Base-by-base conservation (phyloP, 35 echinoderm and acorn worm genomes). In the Acanthaster planci region DNA sequence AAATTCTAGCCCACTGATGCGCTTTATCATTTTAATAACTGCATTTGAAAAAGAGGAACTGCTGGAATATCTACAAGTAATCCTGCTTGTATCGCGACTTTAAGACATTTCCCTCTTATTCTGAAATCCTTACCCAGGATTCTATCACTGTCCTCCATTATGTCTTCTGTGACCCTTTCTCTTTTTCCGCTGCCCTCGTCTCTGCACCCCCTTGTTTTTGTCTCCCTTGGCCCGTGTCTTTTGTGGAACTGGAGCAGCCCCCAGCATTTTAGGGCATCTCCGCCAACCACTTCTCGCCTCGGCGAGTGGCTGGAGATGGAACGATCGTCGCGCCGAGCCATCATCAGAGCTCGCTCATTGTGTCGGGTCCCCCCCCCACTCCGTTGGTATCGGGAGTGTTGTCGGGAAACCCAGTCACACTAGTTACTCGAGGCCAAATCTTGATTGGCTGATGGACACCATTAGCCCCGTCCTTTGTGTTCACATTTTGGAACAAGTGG, bases 181-280 rank as follows among this genome's bases (percentile, higher is more conserved):
- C 23, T 26, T 10, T 31, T 14, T 26, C 30, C 23, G 2, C 23
- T 31, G 22, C 64, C 8, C 9, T 21, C 64, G 10, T 29, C 64
- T 7, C 64, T 19, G 21, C 14, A 60, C 57, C 57, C 27, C 57
- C 21, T 2, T 2, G 26, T 10, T n/a, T n/a, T n/a, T n/a, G n/a
- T n/a, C n/a, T 9, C 60, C 21, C 23, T 26, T 72, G 21, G 29
- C 9, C 23, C 64, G 26, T 9, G 27, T 31, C 64, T 34, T 72
- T 72, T 72, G 64, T 72, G 21, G 30, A 72, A 72, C 64, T 72
- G 64, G 64, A 72, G 34, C 64, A 72, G 64, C 64, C 64, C 30
- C 64, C 64, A 72, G 64, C 64, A 29, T 12, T 47, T 4, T 47
- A 12, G 12, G 12, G 42, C 42, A 47, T 47, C 42, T 47, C 12